Evolutionary conservation across 2,113 vertebrate species (phyloP), one percentile per base, ranked within the genome.

Genomic region (Leptobrachium leishanense): DNA sequence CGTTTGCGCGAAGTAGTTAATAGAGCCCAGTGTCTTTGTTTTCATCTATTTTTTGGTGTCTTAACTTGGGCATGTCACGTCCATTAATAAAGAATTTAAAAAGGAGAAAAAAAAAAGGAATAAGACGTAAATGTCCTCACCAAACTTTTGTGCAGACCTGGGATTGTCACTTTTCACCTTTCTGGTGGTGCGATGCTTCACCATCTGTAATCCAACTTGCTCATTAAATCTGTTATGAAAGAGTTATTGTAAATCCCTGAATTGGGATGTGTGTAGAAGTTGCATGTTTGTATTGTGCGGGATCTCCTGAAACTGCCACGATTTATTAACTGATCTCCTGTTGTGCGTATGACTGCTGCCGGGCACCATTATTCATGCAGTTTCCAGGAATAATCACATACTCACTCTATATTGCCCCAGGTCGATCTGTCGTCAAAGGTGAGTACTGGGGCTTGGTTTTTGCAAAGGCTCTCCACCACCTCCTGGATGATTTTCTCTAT

Each of bases 341-440:
- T 8, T 50, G 46, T 50, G 46, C 4, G 8, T 50, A 5, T 50
- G 4, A 50, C 46, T 50, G 8, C 46, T 50, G 46, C 4, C 8
- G 46, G 46, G 46, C 4, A 50, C 8, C 4, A 8, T 8, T 50
- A 50, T 50, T 50, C 46, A 50, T 50, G 46, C 8, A 50, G 46
- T 50, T 50, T 8, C 46, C 46, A 50, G 8, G 4, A 50, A 50
- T 50, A 50, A 50, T 50, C 4, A 3, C 10, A 79, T 75, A 84
- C 92, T 83, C 90, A 96, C 95, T 91, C 92, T 76, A 95, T 86
- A 53, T 97, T 98, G 77, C 83, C 89, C 96, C 95, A 97, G 43
- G 87, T 91, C 44, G 89, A 85, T 90, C 95, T 93, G 82, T 92
- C 93, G 72, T 91, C 88, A 74, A 96, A 1, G 1, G 62, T 85